Percentiles rank a stretch among this genome's conserved stretches.
Conservation (phyloP, 2,888 invertebrate genomes). For the Archaeoteleia sp. region DNA sequence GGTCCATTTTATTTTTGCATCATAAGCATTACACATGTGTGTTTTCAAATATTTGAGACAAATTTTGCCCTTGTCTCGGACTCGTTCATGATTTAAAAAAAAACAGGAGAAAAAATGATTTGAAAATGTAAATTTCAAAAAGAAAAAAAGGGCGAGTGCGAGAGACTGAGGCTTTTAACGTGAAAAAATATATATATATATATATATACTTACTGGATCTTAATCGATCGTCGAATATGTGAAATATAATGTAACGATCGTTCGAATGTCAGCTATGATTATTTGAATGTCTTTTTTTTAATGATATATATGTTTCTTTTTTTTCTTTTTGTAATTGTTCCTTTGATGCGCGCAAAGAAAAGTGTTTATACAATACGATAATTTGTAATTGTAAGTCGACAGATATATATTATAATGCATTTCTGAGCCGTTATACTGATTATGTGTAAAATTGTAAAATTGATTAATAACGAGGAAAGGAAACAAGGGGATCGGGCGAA, state of each 20-base stretch:
- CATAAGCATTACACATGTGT: conserved; percentile 4
- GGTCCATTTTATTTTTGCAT: conserved; percentile 36
- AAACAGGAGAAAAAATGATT: conserved; percentile 25
- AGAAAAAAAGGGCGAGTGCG: conserved; percentile 12
- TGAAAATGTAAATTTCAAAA: conserved; percentile 25
- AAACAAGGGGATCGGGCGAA: conserved; percentile 60
- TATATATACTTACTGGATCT: too few relatives aligned
- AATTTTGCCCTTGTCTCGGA: conserved; percentile 40
- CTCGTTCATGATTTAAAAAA: conserved; percentile 46
- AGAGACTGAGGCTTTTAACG: conserved; percentile 9
- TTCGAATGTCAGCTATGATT: conserved; percentile 17
- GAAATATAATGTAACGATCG: conserved; percentile 24
- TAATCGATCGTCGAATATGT: too few relatives aligned
- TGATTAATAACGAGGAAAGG: conserved; percentile 54
- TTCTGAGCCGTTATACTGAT: conserved; percentile 58
- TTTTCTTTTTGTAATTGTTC: conserved; percentile 13
- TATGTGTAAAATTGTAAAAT: conserved; percentile 72
- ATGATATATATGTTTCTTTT: neutral
- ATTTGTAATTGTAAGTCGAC: conserved; percentile 47
- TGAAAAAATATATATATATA: conserved; percentile 8
- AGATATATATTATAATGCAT: conserved; percentile 43
- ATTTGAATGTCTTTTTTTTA: neutral
- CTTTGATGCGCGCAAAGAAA: conserved; percentile 40
- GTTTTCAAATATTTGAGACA: conserved; percentile 6
- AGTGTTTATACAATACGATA: conserved; percentile 46